Base-by-base conservation (phyloP, 2,113 vertebrate species). In the Heterotis niloticus region DNA sequence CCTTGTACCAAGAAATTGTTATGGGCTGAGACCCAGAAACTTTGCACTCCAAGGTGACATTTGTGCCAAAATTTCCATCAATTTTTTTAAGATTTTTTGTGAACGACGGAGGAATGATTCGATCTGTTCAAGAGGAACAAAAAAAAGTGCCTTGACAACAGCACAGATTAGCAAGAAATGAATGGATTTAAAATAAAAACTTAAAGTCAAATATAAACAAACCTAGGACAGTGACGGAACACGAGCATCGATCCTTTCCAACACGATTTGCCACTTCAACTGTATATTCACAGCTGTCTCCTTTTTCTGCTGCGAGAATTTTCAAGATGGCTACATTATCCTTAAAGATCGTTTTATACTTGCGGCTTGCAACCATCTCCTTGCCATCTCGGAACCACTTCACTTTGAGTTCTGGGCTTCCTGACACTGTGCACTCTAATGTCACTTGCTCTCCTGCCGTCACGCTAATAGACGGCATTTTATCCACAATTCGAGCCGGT, bases 371-470 rank as follows among this genome's bases (percentile, higher is more conserved):
- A 82, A 90, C 91, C 84, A 99, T 90, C 67, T 95, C 94, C 29
- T 93, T 98, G 66, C 94, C 96, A 5, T 98, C 93, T 92, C 92
- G 96, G 84, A 96, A 95, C 98, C 98, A 99, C 82, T 96, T 98
- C n/a, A 94, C 92, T 92, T 96, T 99, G 23, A 99, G 92, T 28
- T 98, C 96, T 78, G 96, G 96, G 82, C 95, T 99, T 90, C 98
- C 98, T 77, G 95, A 85, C 57, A 99, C 91, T 0, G 90, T 95
- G 71, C 96, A 97, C 82, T 98, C 97, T 90, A 99, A 86, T 10
- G 95, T 90, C 68, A 96, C 97, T 51, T 96, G 94, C 68, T 97
- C 96, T 7, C 97, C 96, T 64, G 95, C 94, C 1, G 96, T 99
- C 88, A 99, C 97, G 83, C 96, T 95, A 86, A 98, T 95, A 80